Evolutionary conservation across 1,140 invertebrate genomes (phyloP), one percentile per base, ranked within the genome.

Genomic region (Geopemphigus sp.): DNA sequence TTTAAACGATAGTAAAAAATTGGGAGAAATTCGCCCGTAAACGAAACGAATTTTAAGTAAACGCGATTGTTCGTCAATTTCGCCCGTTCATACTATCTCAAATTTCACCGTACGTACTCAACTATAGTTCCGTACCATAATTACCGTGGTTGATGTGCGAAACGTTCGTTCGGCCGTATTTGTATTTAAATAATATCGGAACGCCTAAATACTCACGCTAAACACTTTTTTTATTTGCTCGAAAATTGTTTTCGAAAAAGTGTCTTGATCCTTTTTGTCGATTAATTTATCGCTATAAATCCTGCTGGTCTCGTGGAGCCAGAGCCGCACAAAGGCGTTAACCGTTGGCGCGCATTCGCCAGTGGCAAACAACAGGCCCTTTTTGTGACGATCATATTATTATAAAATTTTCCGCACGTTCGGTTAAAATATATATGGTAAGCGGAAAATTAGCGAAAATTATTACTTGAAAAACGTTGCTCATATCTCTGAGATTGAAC

Each of bases 271-370:
- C 56, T 92, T 91, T 26, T 81, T 78, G 82, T 89, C 89, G 0
- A 95, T 89, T 8, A 98, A 86, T 85, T 97, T 97, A 84, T 98
- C 96, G 4, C 91, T 89, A 85, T 98, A 98, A 0, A 97, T 95
- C 76, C 96, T 88, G 45, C 89, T 91, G 1, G 94, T 91, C 86
- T 98, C 96, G 84, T 98, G 96, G 83, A 94, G 89, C 91, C 93
- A 98, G 17, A 97, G 85, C 15, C 94, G 88, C 1, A 96, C 88
- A 29, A 96, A 86, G 80, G 91, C 90, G 73, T 89, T 89, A 1
- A 89, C 87, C 64, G 86, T 89, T 74, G 90, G 90, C 32, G 95
- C 87, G 54, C 92, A 91, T 26, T 96, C 94, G 12, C 89, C 90
- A 80, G 88, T 91, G n/a, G 92, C 89, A 86, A 96, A 96, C n/a